phyloP scores from a whole-genome alignment of 2,888 invertebrate genomes.

The Oscheius onirici region DNA sequence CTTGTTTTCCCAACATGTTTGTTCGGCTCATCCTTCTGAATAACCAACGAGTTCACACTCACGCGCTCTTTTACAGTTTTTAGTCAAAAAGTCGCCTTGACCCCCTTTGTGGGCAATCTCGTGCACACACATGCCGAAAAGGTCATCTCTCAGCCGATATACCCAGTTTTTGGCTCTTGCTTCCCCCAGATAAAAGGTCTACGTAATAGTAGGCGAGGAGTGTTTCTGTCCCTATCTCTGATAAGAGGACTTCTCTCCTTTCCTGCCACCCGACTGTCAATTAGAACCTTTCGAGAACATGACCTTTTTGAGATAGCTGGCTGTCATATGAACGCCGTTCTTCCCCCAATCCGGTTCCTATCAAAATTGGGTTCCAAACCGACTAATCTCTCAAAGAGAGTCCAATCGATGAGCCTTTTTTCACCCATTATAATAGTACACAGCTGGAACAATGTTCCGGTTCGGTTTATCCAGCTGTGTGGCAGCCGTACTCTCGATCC shows the following conservation, averaged over 20 bases:
- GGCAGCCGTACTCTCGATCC: too few relatives aligned
- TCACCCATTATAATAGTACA: neutral
- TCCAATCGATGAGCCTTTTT: neutral
- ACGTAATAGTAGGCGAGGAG: slow-evolving; percentile 16
- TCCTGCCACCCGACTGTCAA: slow-evolving; percentile 16
- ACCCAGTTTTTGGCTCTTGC: neutral
- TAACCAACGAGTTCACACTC: too few relatives aligned
- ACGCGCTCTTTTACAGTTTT: neutral
- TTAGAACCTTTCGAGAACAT: neutral
- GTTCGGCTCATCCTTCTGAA: too few relatives aligned
- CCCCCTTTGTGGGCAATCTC: neutral
- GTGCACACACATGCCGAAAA: neutral
- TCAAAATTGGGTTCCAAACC: neutral
- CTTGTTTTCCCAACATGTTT: too few relatives aligned
- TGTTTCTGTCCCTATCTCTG: neutral
- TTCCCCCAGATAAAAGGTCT: neutral
- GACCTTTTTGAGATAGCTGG: neutral
- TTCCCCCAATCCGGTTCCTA: neutral
- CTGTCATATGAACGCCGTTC: neutral
- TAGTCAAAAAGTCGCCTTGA: neutral
- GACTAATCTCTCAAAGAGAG: neutral
- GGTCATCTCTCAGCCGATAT: neutral
- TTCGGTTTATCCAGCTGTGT: too few relatives aligned
- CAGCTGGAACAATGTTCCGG: too few relatives aligned
- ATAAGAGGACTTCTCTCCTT: neutral